Evolutionary conservation across 2,113 vertebrate genomes (phyloP), one percentile per base, ranked within the genome.

Genomic region (Apaloderma vittatum): DNA sequence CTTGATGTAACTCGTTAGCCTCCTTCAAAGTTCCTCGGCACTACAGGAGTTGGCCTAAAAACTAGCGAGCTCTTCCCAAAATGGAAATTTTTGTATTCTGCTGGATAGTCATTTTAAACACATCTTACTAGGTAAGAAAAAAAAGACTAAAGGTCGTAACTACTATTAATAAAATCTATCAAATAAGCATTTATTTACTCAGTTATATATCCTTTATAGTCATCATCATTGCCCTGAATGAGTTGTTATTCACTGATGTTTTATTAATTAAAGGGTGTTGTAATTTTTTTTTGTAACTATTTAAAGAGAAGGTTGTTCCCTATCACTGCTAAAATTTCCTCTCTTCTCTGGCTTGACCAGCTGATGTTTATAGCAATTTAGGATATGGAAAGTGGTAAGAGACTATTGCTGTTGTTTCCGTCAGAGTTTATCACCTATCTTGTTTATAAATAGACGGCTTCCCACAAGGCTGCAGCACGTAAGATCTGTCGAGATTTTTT

Each of bases 401-500:
- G 18, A 52, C 15, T n/a, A 83, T 77, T 88, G 18, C 21, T 86
- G 15, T 45, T 75, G 36, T 74, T 81, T 65, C 18, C 1, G 0
- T 30, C n/a, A 22, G 3, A 67, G 14, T 67, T 84, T 55, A 32
- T 91, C 32, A 67, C 32, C 6, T 58, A 48, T 24, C 3, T 68
- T 74, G 48, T 65, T 90, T 86, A 86, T 74, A 90, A 91, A 88
- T 34, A 90, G 45, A 51, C 63, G 11, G 8, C 54, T 95, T 93
- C 12, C 13, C 37, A 15, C 15, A 43, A 85, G 24, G 21, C 18
- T 82, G 22, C 18, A 16, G 10, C 20, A 61, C 40, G 29, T 13
- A 68, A 79, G 19, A 11, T 52, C 51, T 84, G 21, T 27, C 73
- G 24, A 57, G 51, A 21, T 37, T 32, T 68, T 29, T 86, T 85